Base-by-base conservation (phyloP, 2,888 invertebrate species). In the Copidosoma aretas region DNA sequence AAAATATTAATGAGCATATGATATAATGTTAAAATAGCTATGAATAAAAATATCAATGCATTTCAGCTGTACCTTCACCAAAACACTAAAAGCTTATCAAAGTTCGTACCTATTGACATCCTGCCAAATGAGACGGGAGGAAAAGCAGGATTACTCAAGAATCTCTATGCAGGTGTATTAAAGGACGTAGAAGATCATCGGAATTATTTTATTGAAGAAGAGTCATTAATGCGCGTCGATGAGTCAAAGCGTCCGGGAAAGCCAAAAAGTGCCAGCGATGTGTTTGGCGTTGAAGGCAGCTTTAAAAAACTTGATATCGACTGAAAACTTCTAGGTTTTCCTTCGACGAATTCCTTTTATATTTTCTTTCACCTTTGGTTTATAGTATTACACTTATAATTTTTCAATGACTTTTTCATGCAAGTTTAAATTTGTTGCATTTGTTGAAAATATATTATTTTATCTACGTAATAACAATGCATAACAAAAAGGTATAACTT, bases 301-400 rank as follows among this genome's bases (percentile, higher is more conserved):
- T 92, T 92, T 78, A 91, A 91, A 79, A 91, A 91, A 77, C 82
- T 91, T 25, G 90, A 91, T 52, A 87, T 92, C 51, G 92, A 91
- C 82, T 91, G 85, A 46, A 39, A 32, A 3, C 32, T 3, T 32
- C 32, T 32, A 8, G 4, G 8, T 8, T 32, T 32, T 32, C 32
- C 3, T 3, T 32, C 32, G 32, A 32, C 8, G 8, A 32, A 32
- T 32, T 32, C 3, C n/a, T 32, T 3, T 8, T 8, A 32, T 3
- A 32, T 32, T 32, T 5, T 32, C 32, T 32, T 32, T 32, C 8
- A 32, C 32, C 8, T 3, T 8, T 32, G 32, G 3, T 32, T 32
- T 32, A 32, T n/a, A n/a, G n/a, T n/a, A n/a, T 32, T 32, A 8
- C 32, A 32, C 32, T 32, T 32, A 32, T 32, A 32, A 32, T 32